Evolutionary conservation across 2,113 vertebrate genomes (phyloP), one percentile per base, ranked within the genome.

Genomic region (Verasper variegatus): DNA sequence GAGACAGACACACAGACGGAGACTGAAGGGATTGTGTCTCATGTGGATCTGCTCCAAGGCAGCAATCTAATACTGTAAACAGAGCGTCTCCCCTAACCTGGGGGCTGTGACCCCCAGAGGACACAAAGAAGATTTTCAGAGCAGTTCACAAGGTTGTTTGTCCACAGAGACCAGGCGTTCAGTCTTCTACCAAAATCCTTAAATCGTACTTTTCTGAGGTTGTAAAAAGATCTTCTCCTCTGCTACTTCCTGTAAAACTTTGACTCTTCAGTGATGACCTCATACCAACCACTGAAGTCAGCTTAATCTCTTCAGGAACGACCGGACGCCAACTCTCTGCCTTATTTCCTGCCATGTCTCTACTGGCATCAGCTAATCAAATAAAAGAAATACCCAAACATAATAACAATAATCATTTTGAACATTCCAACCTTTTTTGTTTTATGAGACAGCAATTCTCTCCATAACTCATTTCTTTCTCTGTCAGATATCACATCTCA

Each of bases 41-140:
- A 13, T 54, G 81, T 54, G 78, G 86, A 88, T 61, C 67, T 65
- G 72, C 71, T 86, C 66, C 52, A n/a, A 82, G 74, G 83, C 66
- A 83, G 82, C 82, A 81, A 87, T 82, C 67, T 58, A 84, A 89
- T 80, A 85, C 89, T 92, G 90, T 91, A 91, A 91, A 92, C 89
- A 89, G 2, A 55, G 40, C 20, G 63, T 70, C 67, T 27, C 5
- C 60, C 40, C 65, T 63, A 82, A 86, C 72, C 83, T 78, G 63
- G 49, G 78, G 76, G 84, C 70, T 73, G 10, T 3, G 11, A 82
- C 47, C 74, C 78, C 74, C 23, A 15, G 76, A 78, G 80, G 71
- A 73, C 2, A 14, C 55, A 5, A 68, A 83, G 61, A 68, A 37
- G 81, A 74, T 42, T 42, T 12, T 42, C 47, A 51, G 47, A 15